These are phyloP conservation scores for Meteorus colon DNA, from an alignment of 2,888 invertebrate species.

Conservation along the genomic window DNA sequence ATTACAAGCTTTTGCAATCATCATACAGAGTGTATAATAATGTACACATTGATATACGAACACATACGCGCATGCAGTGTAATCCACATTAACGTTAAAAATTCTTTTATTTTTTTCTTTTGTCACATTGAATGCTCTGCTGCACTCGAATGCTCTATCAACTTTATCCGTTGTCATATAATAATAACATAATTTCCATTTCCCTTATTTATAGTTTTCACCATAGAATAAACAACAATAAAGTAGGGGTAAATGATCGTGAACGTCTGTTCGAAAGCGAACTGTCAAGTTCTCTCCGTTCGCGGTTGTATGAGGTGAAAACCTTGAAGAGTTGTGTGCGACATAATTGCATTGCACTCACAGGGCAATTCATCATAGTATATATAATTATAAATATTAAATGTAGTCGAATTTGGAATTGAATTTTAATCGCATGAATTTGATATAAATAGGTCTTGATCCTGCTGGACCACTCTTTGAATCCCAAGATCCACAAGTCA, in stretches of 20 bases:
- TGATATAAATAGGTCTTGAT: constrained; percentile 80
- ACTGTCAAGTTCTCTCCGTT: constrained; percentile 14
- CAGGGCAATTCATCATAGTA: too few relatives aligned
- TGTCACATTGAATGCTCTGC: background rate
- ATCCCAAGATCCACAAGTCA: constrained; percentile 88
- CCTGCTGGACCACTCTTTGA: constrained; percentile 95
- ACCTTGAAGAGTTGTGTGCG: background rate
- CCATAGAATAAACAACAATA: constrained; percentile 6
- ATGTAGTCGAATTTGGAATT: too few relatives aligned
- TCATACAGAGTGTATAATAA: background rate
- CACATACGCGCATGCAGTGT: background rate
- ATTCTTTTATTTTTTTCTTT: background rate
- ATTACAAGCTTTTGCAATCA: background rate
- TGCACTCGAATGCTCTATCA: background rate
- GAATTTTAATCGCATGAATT: background rate
- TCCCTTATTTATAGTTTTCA: constrained; percentile 42
- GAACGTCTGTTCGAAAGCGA: constrained; percentile 43
- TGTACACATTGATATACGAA: background rate
- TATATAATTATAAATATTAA: too few relatives aligned
- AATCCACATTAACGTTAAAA: background rate
- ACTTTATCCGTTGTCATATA: constrained; percentile 6
- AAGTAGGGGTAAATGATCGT: constrained; percentile 23
- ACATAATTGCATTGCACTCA: background rate
- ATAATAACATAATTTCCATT: constrained; percentile 36
- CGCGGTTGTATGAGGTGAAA: constrained; percentile 17